Conservation (phyloP, 2,888 invertebrate species). For the Aspidiotus destructor region DNA sequence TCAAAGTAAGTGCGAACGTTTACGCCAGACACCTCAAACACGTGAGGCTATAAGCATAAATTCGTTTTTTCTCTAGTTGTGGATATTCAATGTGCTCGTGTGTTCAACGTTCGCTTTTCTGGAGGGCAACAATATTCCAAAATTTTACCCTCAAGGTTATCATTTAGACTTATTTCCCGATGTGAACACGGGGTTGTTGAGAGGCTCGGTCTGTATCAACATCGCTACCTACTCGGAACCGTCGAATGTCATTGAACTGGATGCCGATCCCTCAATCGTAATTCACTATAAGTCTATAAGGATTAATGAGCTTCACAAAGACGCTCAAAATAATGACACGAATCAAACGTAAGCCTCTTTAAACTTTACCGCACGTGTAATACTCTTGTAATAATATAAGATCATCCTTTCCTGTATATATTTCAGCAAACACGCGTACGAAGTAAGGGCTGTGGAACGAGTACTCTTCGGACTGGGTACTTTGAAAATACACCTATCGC, state of each 20-base stretch:
- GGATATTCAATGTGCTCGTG: too few species aligned
- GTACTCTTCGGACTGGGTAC: conserved; percentile 10
- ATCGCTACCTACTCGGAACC: conserved; percentile 25
- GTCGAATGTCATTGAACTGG: conserved; percentile 20
- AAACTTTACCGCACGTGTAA: background rate
- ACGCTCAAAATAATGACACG: background rate
- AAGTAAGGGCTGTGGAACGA: conserved; percentile 21
- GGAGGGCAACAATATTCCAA: conserved; percentile 17
- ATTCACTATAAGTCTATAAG: conserved; percentile 20
- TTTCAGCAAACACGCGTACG: background rate
- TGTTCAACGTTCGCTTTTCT: background rate
- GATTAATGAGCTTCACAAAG: background rate
- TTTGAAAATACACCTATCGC: conserved; percentile 23
- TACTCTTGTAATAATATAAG: background rate
- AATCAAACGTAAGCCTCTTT: conserved; percentile 15
- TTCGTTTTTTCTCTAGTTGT: too few species aligned
- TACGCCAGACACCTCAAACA: too few species aligned
- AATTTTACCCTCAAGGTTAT: conserved; percentile 26
- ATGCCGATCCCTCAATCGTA: conserved; percentile 19
- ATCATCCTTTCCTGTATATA: background rate
- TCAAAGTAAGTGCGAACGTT: too few species aligned
- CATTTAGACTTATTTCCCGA: conserved; percentile 25
- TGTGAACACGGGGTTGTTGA: conserved; percentile 8
- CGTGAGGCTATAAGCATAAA: too few species aligned
- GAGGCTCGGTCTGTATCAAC: conserved; percentile 18